Evolutionary conservation across 1,140 invertebrate species (phyloP).

Genomic region (Melipona quadrifasciata): DNA sequence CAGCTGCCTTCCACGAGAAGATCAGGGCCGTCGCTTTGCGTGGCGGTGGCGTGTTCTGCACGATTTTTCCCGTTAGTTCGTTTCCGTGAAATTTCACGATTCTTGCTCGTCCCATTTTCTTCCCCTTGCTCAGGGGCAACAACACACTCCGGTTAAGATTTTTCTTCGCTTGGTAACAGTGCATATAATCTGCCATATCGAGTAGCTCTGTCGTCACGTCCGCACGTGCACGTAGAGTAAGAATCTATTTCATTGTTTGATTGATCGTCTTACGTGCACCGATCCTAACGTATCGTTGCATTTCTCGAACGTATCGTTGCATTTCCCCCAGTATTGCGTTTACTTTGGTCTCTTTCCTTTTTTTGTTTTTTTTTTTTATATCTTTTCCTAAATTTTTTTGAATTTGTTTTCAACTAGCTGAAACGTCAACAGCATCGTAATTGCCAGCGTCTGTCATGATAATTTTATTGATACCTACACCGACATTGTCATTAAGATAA

Average conservation of each 20-base stretch:
- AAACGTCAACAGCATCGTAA: conserved; percentile 30
- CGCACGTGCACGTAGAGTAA: conserved; percentile 20
- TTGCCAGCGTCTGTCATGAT: conserved; percentile 16
- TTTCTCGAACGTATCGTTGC: neutral
- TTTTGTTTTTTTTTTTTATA: neutral
- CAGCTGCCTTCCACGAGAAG: conserved; percentile 69
- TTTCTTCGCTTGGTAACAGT: conserved; percentile 33
- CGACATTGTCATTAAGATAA: conserved; percentile 59
- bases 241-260: conserved; percentile 41
- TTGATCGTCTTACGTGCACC: conserved; percentile 13
- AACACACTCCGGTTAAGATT: neutral
- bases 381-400: neutral
- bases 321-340: neutral
- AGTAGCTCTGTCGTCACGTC: conserved; percentile 54
- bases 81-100: neutral
- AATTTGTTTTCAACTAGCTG: neutral
- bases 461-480: conserved; percentile 27
- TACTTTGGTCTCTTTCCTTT: neutral
- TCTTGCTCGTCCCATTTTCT: neutral
- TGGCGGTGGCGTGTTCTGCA: conserved; percentile 6
- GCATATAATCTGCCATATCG: conserved; percentile 49
- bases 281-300: neutral
- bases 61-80: neutral
- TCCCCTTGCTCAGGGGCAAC: neutral
- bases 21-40: conserved; percentile 52